A percentile compares a stretch with the other conserved stretches of the same genome.
These are phyloP conservation scores for Archivesica marissinica DNA, from an alignment of 1,140 invertebrate species.

Conservation along the genomic window DNA sequence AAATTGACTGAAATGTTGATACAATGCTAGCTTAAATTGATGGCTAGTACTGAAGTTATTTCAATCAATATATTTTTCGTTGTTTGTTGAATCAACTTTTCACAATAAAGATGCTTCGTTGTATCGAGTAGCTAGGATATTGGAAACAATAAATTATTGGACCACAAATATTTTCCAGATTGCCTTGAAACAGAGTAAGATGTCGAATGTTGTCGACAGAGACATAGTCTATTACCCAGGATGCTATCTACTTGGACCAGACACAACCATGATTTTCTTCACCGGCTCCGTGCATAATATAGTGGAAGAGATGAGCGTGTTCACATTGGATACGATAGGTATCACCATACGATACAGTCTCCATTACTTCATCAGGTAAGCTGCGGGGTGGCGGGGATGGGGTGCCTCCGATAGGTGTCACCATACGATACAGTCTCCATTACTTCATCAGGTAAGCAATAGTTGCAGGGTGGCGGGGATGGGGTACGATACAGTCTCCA, in stretches of 20 bases:
- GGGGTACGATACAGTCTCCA: conserved; percentile 41
- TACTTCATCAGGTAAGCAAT: conserved; percentile 63
- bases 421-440: conserved; percentile 41
- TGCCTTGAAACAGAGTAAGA: conserved; percentile 67
- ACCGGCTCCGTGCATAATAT: conserved; percentile 36
- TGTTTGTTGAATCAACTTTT: too few relatives aligned
- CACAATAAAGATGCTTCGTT: too few relatives aligned
- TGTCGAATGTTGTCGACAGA: conserved; percentile 66
- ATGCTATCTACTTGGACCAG: conserved; percentile 72
- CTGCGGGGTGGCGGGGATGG: too few relatives aligned
- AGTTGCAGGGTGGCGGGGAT: too few relatives aligned
- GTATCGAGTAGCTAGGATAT: too few relatives aligned
- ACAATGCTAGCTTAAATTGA: too few relatives aligned
- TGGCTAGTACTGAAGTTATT: too few relatives aligned
- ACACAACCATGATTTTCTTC: conserved; percentile 33
- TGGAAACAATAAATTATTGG: too few relatives aligned
- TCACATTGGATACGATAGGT: conserved; percentile 47
- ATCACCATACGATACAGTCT: conserved; percentile 38
- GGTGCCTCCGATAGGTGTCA: conserved; percentile 33
- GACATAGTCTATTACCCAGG: conserved; percentile 65
- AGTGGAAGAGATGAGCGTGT: conserved; percentile 38
- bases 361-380: conserved; percentile 61
- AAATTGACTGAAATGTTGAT: too few relatives aligned
- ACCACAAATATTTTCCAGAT: conserved; percentile 68
- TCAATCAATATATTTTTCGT: too few relatives aligned